Percentiles rank a stretch among this genome's conserved stretches.
Conservation (phyloP, 2,797 vertebrate genomes). For the Pristis pectinata region DNA sequence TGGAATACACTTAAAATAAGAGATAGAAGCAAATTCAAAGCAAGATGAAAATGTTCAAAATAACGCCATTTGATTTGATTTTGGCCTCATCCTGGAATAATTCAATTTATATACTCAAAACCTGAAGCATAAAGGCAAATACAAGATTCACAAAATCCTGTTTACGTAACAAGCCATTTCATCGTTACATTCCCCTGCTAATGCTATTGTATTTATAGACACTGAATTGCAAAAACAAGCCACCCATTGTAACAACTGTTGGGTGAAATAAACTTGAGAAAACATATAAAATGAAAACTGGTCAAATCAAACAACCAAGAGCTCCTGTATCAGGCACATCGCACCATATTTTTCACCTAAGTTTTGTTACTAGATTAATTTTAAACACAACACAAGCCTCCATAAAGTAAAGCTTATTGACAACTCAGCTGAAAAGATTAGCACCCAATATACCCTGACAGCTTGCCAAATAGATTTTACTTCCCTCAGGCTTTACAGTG, state of each 20-base stretch:
- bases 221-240: neutral
- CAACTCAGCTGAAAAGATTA: neutral
- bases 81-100: neutral
- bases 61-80: neutral
- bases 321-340: neutral
- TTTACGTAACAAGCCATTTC: neutral
- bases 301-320: neutral
- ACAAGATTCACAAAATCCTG: neutral
- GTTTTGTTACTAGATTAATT: neutral
- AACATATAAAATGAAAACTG: neutral
- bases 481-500: neutral
- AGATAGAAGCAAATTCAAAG: neutral
- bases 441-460: neutral
- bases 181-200: neutral
- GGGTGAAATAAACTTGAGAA: neutral
- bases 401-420: neutral
- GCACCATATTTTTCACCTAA: neutral
- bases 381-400: neutral
- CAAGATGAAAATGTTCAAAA: neutral
- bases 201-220: neutral
- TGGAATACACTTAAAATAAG: neutral
- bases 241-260: neutral
- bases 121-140: neutral
- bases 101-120: neutral
- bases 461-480: neutral